Evolutionary conservation across 2,113 vertebrate species (phyloP).

Genomic region (Scortum barcoo): DNA sequence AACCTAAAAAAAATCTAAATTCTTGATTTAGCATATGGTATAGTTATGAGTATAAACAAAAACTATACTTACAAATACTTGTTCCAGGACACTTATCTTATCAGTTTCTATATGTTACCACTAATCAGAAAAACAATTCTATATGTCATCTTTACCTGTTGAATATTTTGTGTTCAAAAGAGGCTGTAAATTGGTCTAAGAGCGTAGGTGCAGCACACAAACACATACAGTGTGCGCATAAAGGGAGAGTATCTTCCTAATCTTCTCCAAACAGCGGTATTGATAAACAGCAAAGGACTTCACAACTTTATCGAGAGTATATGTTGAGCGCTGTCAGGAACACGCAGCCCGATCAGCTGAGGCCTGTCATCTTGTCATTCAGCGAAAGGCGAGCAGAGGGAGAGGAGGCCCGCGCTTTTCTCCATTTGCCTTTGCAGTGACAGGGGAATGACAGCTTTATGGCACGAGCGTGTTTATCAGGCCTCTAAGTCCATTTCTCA

Average conservation of each 20-base stretch:
- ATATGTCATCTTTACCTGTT: too few relatives aligned
- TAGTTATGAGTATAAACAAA: too few relatives aligned
- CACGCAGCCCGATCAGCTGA: constrained; percentile 38
- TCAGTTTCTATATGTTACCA: too few relatives aligned
- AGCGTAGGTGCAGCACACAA: not conserved
- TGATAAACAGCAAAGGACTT: constrained; percentile 34
- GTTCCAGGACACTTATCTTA: too few relatives aligned
- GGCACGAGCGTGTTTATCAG: constrained; percentile 60
- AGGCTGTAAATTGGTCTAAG: not conserved
- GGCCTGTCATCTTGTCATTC: constrained; percentile 61
- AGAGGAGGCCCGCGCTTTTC: constrained; percentile 36
- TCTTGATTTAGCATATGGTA: too few relatives aligned
- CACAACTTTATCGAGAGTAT: constrained; percentile 47
- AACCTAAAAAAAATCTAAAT: too few relatives aligned
- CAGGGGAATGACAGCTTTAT: constrained; percentile 64
- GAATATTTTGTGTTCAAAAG: not conserved
- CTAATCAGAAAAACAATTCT: too few relatives aligned
- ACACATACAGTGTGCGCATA: not conserved
- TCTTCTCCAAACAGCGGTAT: not conserved
- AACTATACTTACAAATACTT: too few relatives aligned
- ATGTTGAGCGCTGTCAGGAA: constrained; percentile 33
- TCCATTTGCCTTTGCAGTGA: constrained; percentile 40
- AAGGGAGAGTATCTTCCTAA: not conserved
- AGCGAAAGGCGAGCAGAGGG: constrained; percentile 15
- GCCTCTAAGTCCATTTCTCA: constrained; percentile 47